Percentiles rank a stretch among this genome's conserved stretches.
Evolutionary conservation across 2,888 invertebrate genomes (phyloP).

Genomic region (Nomada fucata): DNA sequence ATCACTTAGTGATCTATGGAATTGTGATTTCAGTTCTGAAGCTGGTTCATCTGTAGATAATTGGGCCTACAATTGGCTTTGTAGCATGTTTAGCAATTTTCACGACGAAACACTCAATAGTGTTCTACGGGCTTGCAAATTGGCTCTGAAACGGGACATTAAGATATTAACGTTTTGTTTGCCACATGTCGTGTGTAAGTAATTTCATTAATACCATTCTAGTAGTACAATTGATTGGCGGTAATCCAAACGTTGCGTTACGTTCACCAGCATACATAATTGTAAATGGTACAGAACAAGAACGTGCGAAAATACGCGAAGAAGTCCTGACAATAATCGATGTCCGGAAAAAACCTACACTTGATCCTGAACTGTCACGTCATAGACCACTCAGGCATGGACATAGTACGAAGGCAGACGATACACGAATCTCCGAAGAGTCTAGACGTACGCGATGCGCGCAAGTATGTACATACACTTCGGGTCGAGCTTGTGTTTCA

Average conservation of each 20-base stretch:
- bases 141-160: conserved; percentile 90
- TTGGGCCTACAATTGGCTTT: conserved; percentile 92
- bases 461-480: conserved; percentile 69
- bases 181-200: conserved; percentile 88
- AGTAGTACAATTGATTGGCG: background rate
- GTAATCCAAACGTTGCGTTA: background rate
- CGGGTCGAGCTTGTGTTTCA: background rate
- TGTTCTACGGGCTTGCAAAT: conserved; percentile 89
- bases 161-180: conserved; percentile 90
- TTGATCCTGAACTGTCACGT: conserved; percentile 77
- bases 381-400: conserved; percentile 76
- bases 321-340: conserved; percentile 87
- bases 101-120: conserved; percentile 87
- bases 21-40: conserved; percentile 85
- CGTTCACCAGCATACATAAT: conserved; percentile 81
- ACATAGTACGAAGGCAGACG: conserved; percentile 64
- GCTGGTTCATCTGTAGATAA: conserved; percentile 89
- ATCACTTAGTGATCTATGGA: background rate
- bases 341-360: conserved; percentile 72
- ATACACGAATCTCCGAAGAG: conserved; percentile 80
- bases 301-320: conserved; percentile 84
- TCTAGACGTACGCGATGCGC: conserved; percentile 81
- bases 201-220: conserved; percentile 21
- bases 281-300: conserved; percentile 82
- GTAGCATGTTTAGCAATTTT: conserved; percentile 88